A percentile compares a stretch with the other conserved stretches of the same genome.
These are phyloP conservation scores for Entelurus aequoreus DNA, from an alignment of 2,113 vertebrate genomes.

Conservation along the genomic window DNA sequence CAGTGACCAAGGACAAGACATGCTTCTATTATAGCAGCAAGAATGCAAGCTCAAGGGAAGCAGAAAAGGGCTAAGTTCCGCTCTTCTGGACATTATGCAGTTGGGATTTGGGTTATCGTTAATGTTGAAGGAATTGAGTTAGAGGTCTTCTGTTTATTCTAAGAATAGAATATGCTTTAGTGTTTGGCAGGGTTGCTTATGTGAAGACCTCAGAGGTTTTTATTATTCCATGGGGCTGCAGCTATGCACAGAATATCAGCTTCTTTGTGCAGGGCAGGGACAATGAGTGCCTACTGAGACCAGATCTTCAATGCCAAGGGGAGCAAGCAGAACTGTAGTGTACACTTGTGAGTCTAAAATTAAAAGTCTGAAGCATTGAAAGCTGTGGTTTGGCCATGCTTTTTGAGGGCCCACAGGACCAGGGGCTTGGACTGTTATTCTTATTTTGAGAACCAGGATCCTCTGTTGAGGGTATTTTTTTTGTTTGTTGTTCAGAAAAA, in stretches of 20 bases:
- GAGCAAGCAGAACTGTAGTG: slow-evolving; percentile 5
- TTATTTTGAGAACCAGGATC: too few relatives aligned
- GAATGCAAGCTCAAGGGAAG: slow-evolving; percentile 13
- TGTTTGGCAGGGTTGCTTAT: slow-evolving; percentile 33
- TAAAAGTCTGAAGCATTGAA: neutral
- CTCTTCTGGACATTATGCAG: slow-evolving; percentile 1
- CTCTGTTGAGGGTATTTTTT: too few relatives aligned
- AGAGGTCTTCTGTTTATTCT: slow-evolving; percentile 31
- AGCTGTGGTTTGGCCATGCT: neutral
- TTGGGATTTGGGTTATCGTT: slow-evolving; percentile 24
- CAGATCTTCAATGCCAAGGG: slow-evolving; percentile 20
- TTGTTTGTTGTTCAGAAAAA: too few relatives aligned
- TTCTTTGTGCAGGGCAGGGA: slow-evolving; percentile 42
- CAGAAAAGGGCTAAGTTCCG: slow-evolving; percentile 2
- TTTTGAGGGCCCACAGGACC: too few relatives aligned
- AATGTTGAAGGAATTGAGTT: slow-evolving; percentile 11
- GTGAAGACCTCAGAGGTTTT: slow-evolving; percentile 29
- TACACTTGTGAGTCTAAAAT: neutral
- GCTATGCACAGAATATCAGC: slow-evolving; percentile 25
- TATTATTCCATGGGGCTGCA: slow-evolving; percentile 22
- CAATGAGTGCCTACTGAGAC: slow-evolving; percentile 48
- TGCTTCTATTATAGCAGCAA: slow-evolving; percentile 27
- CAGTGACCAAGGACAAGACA: slow-evolving; percentile 4
- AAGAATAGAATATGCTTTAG: slow-evolving; percentile 39
- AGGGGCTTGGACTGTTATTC: too few relatives aligned